Conservation (phyloP, 2,797 vertebrate species). For the Trachurus trachurus region DNA sequence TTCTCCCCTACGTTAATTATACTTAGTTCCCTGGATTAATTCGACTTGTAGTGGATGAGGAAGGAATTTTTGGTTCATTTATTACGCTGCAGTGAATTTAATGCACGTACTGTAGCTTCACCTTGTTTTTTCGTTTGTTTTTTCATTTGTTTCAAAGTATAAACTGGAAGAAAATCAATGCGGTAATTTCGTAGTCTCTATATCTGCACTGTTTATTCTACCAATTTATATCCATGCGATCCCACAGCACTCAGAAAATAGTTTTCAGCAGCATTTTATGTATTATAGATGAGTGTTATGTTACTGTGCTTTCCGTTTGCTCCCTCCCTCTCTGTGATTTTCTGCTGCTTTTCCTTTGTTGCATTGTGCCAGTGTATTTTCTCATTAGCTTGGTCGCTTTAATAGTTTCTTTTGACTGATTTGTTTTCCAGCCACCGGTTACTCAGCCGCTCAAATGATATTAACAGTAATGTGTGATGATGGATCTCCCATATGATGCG, state of each 20-base stretch:
- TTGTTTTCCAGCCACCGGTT: conserved; percentile 7
- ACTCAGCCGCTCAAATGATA: background rate
- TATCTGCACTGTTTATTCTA: background rate
- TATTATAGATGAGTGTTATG: background rate
- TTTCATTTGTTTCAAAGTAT: conserved; percentile 11
- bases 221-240: background rate
- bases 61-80: too few species aligned
- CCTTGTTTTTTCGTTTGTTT: background rate
- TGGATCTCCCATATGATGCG: too few species aligned
- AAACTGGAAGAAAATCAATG: background rate
- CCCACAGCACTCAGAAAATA: background rate
- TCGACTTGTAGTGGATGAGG: background rate
- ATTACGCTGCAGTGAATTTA: conserved; percentile 6
- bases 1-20: conserved; percentile 37
- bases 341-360: background rate
- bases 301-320: background rate
- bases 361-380: background rate
- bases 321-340: background rate
- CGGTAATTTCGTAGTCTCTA: background rate
- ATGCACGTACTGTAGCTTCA: conserved; percentile 5
- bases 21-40: conserved; percentile 34
- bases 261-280: background rate
- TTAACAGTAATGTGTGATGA: background rate
- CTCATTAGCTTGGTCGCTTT: background rate
- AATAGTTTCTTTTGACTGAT: background rate